Conservation (phyloP, 2,888 invertebrate genomes). For the Caenorhabditis auriculariae region DNA sequence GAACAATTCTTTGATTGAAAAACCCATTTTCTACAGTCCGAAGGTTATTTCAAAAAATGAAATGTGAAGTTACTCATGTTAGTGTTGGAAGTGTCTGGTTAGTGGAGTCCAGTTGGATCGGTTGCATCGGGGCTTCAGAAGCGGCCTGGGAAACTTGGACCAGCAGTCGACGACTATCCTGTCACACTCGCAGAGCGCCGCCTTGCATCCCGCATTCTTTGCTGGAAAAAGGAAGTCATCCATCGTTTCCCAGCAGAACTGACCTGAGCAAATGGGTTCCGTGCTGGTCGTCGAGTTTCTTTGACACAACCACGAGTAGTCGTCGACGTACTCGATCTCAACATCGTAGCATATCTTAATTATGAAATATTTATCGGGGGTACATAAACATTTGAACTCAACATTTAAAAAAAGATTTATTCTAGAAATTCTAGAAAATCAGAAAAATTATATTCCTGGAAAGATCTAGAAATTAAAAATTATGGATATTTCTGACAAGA, state of each 20-base stretch:
- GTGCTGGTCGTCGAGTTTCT: constrained; percentile 35
- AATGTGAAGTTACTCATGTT: background rate
- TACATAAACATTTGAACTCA: too few species aligned
- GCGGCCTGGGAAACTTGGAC: constrained; percentile 45
- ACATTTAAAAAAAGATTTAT: too few species aligned
- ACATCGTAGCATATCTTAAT: constrained; percentile 51
- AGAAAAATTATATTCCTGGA: too few species aligned
- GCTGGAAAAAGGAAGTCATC: constrained; percentile 11
- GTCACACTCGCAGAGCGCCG: constrained; percentile 54
- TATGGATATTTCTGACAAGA: too few species aligned
- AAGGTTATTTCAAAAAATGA: too few species aligned
- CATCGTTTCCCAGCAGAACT: background rate
- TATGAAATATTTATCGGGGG: too few species aligned
- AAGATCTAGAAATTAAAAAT: too few species aligned
- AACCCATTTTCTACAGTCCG: too few species aligned
- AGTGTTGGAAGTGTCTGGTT: constrained; percentile 23
- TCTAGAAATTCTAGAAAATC: background rate
- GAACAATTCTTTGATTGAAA: too few species aligned
- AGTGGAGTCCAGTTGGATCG: constrained; percentile 9
- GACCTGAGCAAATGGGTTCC: constrained; percentile 39
- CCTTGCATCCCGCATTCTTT: constrained; percentile 38
- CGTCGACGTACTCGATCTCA: constrained; percentile 54
- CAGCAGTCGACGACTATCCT: constrained; percentile 53
- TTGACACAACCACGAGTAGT: constrained; percentile 46
- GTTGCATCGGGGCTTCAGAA: constrained; percentile 37